Evolutionary conservation across 2,888 invertebrate species (phyloP), one percentile per base, ranked within the genome.

Genomic region (Eupithecia abbreviata): DNA sequence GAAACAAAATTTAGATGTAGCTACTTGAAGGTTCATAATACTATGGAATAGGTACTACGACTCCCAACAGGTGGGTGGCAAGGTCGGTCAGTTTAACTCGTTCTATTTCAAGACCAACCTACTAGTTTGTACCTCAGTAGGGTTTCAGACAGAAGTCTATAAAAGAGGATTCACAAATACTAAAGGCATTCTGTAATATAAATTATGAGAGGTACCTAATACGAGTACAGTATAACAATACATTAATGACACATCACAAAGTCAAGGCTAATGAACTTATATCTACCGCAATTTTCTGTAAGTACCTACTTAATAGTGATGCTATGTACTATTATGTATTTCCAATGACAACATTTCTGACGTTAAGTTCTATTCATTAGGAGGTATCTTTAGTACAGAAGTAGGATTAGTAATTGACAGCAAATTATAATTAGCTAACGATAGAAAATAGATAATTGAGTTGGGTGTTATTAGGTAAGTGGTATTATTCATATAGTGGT

Each of bases 41-140:
- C 30, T 30, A 58, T 18, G 7, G 58, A 58, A 18, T 58, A 58
- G 58, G 18, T 62, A 62, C 30, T 42, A 30, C 10, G 30, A 41
- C 68, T 30, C 4, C 4, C n/a, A 47, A 49, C 66, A 78, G 80
- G 86, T 88, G 83, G 87, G 86, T 82, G 72, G 84, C 85, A 85
- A 87, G 87, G 87, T 83, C 85, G 76, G 80, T 79, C 42, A 55
- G 65, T 49, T 79, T 70, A 77, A 77, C 77, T 81, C 78, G 65
- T 76, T 79, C 80, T 73, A 72, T 69, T 69, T 47, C 69, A 69
- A 69, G 45, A 69, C 47, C 69, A 49, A 43, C 3, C 43, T 10
- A 45, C 67, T 6, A 66, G 66, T 68, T 43, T 7, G 9, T 43
- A 67, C 9, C 43, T n/a, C 6, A 13, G 15, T 45, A 15, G 42